Conservation (phyloP, 1,140 invertebrate species). For the Latrodectus geometricus region DNA sequence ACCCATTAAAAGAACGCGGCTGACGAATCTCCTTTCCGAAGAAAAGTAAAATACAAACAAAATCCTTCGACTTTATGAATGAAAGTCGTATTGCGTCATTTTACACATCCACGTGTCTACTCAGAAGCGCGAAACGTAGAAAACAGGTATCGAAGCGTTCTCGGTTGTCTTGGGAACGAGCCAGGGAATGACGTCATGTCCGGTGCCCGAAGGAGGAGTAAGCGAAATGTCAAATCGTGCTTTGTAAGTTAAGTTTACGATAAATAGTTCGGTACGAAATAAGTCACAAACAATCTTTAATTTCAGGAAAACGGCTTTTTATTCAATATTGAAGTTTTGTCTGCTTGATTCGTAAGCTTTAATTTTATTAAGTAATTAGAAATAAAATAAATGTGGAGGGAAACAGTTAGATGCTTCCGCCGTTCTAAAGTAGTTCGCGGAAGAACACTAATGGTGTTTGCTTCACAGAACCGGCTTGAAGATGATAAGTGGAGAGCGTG, state of each 20-base stretch:
- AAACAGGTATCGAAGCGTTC: neutral
- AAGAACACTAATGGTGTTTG: conserved; percentile 49
- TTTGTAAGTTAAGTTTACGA: conserved; percentile 2
- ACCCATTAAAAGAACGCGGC: conserved; percentile 3
- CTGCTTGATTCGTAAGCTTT: too few relatives aligned
- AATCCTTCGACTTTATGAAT: conserved; percentile 46
- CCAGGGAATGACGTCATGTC: conserved; percentile 48
- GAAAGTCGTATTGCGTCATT: conserved; percentile 52
- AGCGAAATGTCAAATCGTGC: conserved; percentile 27
- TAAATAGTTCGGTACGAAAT: neutral
- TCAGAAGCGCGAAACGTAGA: conserved; percentile 26
- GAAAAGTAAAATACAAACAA: neutral
- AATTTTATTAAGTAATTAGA: neutral
- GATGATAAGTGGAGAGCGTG: conserved; percentile 50
- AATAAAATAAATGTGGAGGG: neutral
- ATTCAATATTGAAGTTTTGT: too few relatives aligned
- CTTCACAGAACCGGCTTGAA: conserved; percentile 57
- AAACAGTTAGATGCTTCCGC: conserved; percentile 10
- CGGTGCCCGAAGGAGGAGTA: neutral
- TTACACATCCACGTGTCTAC: conserved; percentile 57
- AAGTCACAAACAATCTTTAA: too few relatives aligned
- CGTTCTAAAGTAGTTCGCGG: conserved; percentile 54
- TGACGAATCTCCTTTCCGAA: neutral
- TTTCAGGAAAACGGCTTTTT: too few relatives aligned
- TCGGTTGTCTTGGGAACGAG: conserved; percentile 42